Base-by-base conservation (phyloP, 2,113 vertebrate species). In the Pao palembangensis region DNA sequence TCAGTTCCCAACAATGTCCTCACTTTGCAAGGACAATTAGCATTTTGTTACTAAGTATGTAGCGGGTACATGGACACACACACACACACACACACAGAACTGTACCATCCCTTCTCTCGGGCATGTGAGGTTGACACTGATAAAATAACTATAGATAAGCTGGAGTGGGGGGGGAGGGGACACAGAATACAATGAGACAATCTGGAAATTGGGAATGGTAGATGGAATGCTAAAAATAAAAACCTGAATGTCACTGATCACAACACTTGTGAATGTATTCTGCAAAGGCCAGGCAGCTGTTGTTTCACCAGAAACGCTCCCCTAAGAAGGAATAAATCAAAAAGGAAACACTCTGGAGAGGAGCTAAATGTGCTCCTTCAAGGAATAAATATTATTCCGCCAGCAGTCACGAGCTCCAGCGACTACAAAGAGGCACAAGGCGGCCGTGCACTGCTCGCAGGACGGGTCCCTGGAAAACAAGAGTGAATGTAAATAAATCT, bases 91-190 rank as follows among this genome's bases (percentile, higher is more conserved):
- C 34, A 38, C 34, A 38, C 28, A 28, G 3, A 28, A 28, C 25
- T 6, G 6, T 28, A 6, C 25, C 44, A 16, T 58, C 62, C 53
- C 58, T 69, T 65, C 81, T 82, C 67, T 20, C 13, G 64, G 82
- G 81, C 83, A 83, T 84, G 83, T 90, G 86, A 84, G 85, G 73
- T 58, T 54, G 76, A 53, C 61, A 51, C 67, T 64, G 82, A 91
- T 90, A 88, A 88, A 81, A 75, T 73, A 69, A 60, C 60, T 53
- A 19, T 11, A 84, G 88, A 89, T 89, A 81, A 90, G 77, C 83
- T 71, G 79, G 25, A 28, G 25, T 18, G 17, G 41, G 7, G 18
- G 20, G 6, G 6, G 20, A 0, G 6, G 19, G 20, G 11, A 18
- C 8, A 48, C 11, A 21, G 11, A 11, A 17, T 50, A 38, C n/a